phyloP scores from a whole-genome alignment of 2,888 invertebrate species.

The Laspeyria flexula region DNA sequence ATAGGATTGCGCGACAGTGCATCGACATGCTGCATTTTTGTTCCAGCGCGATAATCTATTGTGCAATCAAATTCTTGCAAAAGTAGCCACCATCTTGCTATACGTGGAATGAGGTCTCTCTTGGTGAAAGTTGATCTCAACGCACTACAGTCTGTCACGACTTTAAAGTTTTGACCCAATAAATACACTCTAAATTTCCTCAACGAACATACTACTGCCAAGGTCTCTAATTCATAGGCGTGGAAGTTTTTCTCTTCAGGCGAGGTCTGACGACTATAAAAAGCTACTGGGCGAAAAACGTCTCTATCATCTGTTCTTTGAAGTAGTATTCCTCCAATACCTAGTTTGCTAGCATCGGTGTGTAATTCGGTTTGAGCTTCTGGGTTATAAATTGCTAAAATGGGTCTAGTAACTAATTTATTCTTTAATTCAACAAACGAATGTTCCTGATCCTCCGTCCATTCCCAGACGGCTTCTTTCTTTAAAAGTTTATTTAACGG shows the following conservation, averaged over 20 bases:
- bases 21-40: not conserved
- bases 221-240: constrained; percentile 36
- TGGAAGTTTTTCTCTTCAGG: constrained; percentile 35
- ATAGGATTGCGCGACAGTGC: not conserved
- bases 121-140: not conserved
- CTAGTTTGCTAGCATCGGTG: constrained; percentile 6
- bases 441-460: not conserved
- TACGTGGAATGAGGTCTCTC: not conserved
- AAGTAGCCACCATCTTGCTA: not conserved
- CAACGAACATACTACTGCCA: constrained; percentile 20
- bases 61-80: constrained; percentile 8
- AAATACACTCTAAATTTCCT: constrained; percentile 10
- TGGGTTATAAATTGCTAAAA: constrained; percentile 1
- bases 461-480: not conserved
- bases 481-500: constrained; percentile 1
- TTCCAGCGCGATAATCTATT: not conserved
- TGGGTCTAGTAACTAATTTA: not conserved
- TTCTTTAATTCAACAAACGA: not conserved
- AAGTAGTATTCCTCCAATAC: constrained; percentile 1
- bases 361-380: not conserved
- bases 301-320: not conserved
- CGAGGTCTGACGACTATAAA: constrained; percentile 31
- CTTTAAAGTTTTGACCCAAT: constrained; percentile 7
- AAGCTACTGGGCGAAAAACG: constrained; percentile 20
- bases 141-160: constrained; percentile 21